phyloP scores from a whole-genome alignment of 2,888 invertebrate species.

The Acronicta leporina region DNA sequence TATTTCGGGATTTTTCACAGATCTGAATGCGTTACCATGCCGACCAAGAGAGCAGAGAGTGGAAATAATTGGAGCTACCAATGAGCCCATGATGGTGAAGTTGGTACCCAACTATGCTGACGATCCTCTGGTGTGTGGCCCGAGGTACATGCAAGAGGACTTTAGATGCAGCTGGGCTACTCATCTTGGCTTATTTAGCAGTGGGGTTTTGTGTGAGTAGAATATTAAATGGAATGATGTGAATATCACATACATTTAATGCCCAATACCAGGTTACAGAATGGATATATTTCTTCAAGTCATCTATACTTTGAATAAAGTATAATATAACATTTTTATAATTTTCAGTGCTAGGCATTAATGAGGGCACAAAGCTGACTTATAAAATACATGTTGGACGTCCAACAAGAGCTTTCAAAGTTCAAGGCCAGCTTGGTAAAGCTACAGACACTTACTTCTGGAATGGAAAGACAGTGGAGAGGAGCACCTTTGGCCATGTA shows the following conservation, averaged over 20 bases:
- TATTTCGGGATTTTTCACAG: slow-evolving; percentile 84
- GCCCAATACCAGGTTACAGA: too few species aligned
- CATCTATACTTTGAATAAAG: too few species aligned
- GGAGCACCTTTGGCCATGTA: slow-evolving; percentile 92
- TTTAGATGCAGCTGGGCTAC: slow-evolving; percentile 90
- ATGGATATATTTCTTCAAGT: too few species aligned
- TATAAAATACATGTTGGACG: slow-evolving; percentile 89
- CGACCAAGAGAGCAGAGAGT: slow-evolving; percentile 90
- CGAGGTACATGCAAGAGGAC: slow-evolving; percentile 92
- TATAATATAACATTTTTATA: background rate
- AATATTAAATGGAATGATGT: background rate
- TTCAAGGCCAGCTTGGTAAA: slow-evolving; percentile 93
- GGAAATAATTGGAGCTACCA: slow-evolving; percentile 91
- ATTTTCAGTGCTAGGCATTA: slow-evolving; percentile 92
- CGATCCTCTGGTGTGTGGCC: slow-evolving; percentile 92
- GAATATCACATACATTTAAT: too few species aligned
- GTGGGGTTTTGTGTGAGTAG: slow-evolving; percentile 92
- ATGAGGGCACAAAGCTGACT: slow-evolving; percentile 90
- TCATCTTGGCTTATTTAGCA: slow-evolving; percentile 90
- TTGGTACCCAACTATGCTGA: slow-evolving; percentile 92
- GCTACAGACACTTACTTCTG: slow-evolving; percentile 93
- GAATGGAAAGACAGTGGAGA: slow-evolving; percentile 92
- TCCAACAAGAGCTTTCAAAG: slow-evolving; percentile 91
- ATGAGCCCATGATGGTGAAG: slow-evolving; percentile 87
- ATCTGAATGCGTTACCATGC: slow-evolving; percentile 91